A percentile compares a stretch with the other conserved stretches of the same genome.
These are phyloP conservation scores for Caenorhabditis zanzibari DNA, from an alignment of 2,888 invertebrate genomes.

Conservation along the genomic window DNA sequence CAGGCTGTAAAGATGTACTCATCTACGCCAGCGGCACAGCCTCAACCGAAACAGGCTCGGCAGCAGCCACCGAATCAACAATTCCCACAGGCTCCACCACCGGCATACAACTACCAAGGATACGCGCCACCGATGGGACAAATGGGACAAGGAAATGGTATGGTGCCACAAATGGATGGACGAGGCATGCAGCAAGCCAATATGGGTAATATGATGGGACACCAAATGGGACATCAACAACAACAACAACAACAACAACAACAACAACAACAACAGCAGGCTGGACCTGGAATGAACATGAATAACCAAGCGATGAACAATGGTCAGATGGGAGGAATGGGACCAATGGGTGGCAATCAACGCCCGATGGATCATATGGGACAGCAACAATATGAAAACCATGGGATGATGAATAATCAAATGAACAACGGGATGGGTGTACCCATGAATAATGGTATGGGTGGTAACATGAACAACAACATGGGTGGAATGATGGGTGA, in stretches of 20 bases:
- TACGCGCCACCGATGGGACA: conserved; percentile 51
- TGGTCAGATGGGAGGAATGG: conserved; percentile 32
- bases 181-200: conserved; percentile 26
- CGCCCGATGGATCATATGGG: conserved; percentile 33
- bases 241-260: conserved; percentile 17
- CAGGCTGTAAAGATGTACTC: conserved; percentile 57
- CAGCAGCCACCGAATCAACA: conserved; percentile 29
- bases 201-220: conserved; percentile 30
- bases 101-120: conserved; percentile 50
- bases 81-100: conserved; percentile 23
- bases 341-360: conserved; percentile 5
- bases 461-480: conserved; percentile 15
- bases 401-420: neutral
- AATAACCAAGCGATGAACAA: conserved; percentile 26
- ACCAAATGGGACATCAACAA: conserved; percentile 22
- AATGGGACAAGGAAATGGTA: conserved; percentile 11
- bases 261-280: no score
- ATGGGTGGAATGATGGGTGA: conserved; percentile 36
- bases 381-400: neutral
- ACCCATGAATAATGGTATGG: neutral
- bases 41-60: conserved; percentile 50
- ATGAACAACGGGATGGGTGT: conserved; percentile 31
- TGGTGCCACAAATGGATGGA: conserved; percentile 8
- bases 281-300: conserved; percentile 41
- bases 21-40: conserved; percentile 41